phyloP scores from a whole-genome alignment of 2,113 vertebrate genomes.

The Phalacrocorax pelagicus region DNA sequence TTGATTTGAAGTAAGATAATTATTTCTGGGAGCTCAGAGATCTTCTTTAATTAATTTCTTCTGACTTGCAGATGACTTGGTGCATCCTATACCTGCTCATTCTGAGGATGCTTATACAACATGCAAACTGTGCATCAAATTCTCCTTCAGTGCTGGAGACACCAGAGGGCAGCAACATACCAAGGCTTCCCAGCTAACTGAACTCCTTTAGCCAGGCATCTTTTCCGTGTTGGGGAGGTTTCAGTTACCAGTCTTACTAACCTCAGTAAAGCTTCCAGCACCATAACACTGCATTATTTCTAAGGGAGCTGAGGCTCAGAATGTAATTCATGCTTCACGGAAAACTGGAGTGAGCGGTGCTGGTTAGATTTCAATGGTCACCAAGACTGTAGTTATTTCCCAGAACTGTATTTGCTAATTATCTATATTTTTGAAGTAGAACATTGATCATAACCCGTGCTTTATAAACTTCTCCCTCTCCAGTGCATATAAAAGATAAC shows the following conservation, averaged over 20 bases:
- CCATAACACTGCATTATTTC: not conserved
- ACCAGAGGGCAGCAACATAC: conserved; percentile 10
- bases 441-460: not conserved
- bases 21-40: not conserved
- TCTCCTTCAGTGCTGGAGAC: not conserved
- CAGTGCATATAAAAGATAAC: not conserved
- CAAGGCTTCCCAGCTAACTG: not conserved
- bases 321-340: not conserved
- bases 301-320: not conserved
- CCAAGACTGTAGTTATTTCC: not conserved
- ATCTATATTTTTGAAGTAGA: not conserved
- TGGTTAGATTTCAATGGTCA: not conserved
- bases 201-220: rapidly evolving
- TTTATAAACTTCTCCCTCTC: not conserved
- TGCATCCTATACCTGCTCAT: not conserved
- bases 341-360: not conserved
- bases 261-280: not conserved
- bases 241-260: not conserved
- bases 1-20: not conserved
- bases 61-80: not conserved
- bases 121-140: not conserved
- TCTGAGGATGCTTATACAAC: not conserved
- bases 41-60: not conserved
- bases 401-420: not conserved
- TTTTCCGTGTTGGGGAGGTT: not conserved